Percentiles rank a stretch among this genome's conserved stretches.
Evolutionary conservation across 2,888 invertebrate genomes (phyloP).

Genomic region (Lepidochrysops patricia): DNA sequence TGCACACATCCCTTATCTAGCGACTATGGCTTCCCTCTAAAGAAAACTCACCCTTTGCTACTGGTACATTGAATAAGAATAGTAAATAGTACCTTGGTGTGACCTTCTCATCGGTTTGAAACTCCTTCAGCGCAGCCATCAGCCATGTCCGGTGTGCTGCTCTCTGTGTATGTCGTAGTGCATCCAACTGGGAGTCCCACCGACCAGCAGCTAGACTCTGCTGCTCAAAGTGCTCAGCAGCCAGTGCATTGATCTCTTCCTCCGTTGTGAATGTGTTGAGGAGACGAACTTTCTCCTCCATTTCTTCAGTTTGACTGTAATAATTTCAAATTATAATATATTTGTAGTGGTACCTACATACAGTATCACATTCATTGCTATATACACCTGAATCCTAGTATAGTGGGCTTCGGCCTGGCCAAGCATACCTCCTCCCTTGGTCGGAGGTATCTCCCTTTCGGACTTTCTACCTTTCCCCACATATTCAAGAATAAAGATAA

Average conservation of each 20-base stretch:
- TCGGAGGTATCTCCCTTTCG: too few species aligned
- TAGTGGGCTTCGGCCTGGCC: too few species aligned
- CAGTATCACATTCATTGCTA: too few species aligned
- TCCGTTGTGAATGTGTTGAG: constrained; percentile 86
- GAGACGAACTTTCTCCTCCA: constrained; percentile 88
- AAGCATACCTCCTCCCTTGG: too few species aligned
- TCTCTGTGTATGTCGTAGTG: constrained; percentile 87
- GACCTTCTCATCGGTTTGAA: constrained; percentile 49
- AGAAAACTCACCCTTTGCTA: too few species aligned
- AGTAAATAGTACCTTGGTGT: constrained; percentile 78
- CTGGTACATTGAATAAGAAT: not conserved
- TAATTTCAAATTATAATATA: too few species aligned
- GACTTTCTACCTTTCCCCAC: too few species aligned
- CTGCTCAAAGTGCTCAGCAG: constrained; percentile 86
- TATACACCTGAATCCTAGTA: too few species aligned
- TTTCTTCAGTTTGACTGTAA: constrained; percentile 87
- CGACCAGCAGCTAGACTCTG: constrained; percentile 89
- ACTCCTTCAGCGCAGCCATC: constrained; percentile 79
- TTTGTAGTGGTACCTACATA: too few species aligned
- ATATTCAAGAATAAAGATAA: too few species aligned
- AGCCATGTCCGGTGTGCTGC: constrained; percentile 93
- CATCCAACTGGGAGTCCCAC: constrained; percentile 89
- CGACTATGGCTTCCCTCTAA: too few species aligned
- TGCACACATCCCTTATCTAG: too few species aligned
- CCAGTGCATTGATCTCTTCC: constrained; percentile 87